phyloP scores from a whole-genome alignment of 2,888 invertebrate species.

The Morpho helenor region DNA sequence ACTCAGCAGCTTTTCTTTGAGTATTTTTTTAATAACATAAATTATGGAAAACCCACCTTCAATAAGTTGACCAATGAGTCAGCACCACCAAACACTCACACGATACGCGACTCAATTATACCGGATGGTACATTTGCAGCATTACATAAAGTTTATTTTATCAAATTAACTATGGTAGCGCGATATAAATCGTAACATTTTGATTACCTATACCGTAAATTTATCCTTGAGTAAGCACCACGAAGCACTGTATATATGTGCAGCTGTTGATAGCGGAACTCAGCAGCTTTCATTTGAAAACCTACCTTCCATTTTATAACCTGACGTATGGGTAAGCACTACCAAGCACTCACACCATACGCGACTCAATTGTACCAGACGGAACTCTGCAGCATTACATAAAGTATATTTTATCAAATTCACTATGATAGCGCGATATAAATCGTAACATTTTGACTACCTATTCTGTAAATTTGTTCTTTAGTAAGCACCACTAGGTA shows the following conservation, averaged over 20 bases:
- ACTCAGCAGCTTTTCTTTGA: too few species aligned
- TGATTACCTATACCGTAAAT: too few species aligned
- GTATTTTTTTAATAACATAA: too few species aligned
- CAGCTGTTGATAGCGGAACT: too few species aligned
- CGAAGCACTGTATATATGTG: too few species aligned
- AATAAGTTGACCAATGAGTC: conserved; percentile 33
- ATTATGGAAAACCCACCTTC: too few species aligned
- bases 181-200: neutral
- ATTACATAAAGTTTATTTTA: conserved; percentile 42
- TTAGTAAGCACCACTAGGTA: too few species aligned
- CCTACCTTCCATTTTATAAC: too few species aligned
- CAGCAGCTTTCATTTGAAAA: too few species aligned
- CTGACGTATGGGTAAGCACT: conserved; percentile 40
- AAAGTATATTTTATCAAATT: conserved; percentile 22
- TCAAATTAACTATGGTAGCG: neutral
- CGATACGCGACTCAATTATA: conserved; percentile 62
- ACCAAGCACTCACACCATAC: conserved; percentile 54
- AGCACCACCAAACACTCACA: conserved; percentile 51
- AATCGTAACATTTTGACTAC: neutral
- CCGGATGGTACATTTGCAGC: conserved; percentile 62
- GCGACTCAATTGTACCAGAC: conserved; percentile 63
- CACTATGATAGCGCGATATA: neutral
- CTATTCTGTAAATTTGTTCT: too few species aligned
- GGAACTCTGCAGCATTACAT: conserved; percentile 65
- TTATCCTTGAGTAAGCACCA: too few species aligned